phyloP scores from a whole-genome alignment of 2,113 vertebrate genomes.

The Chrysemys picta region DNA sequence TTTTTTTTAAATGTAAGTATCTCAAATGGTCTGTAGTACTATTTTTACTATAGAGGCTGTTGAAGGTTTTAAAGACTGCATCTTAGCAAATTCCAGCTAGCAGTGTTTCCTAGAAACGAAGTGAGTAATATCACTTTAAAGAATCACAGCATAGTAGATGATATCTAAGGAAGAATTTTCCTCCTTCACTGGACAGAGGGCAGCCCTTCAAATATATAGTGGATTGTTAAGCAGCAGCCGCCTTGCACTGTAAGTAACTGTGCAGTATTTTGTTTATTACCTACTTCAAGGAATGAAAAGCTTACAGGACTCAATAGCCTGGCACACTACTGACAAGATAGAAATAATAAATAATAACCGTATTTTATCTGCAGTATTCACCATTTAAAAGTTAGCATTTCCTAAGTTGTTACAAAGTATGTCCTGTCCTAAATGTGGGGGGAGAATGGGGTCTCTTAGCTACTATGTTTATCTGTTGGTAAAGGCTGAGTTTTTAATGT shows the following conservation, averaged over 20 bases:
- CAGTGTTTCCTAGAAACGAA: conserved; percentile 4
- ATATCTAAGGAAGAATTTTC: not conserved
- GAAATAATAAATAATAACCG: conserved; percentile 18
- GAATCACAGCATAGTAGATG: not conserved
- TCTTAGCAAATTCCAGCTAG: not conserved
- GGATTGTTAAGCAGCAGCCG: not conserved
- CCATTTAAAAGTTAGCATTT: conserved; percentile 37
- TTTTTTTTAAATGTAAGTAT: not conserved
- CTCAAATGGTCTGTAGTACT: not conserved
- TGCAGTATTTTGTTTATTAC: not conserved
- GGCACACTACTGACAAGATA: not conserved
- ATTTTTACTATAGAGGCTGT: not conserved
- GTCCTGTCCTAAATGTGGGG: not conserved
- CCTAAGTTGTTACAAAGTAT: not conserved
- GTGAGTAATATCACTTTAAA: not conserved
- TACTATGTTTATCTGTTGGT: not conserved
- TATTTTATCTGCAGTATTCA: conserved; percentile 23
- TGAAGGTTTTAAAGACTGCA: not conserved
- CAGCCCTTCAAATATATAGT: not conserved
- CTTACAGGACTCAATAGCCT: not conserved
- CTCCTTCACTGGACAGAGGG: not conserved
- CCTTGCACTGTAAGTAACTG: not conserved
- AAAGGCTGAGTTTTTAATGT: not conserved
- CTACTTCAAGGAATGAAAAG: not conserved
- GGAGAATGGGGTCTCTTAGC: conserved; percentile 10